Evolutionary conservation across 2,888 invertebrate species (phyloP).

Genomic region (Catotricha subobsoleta): DNA sequence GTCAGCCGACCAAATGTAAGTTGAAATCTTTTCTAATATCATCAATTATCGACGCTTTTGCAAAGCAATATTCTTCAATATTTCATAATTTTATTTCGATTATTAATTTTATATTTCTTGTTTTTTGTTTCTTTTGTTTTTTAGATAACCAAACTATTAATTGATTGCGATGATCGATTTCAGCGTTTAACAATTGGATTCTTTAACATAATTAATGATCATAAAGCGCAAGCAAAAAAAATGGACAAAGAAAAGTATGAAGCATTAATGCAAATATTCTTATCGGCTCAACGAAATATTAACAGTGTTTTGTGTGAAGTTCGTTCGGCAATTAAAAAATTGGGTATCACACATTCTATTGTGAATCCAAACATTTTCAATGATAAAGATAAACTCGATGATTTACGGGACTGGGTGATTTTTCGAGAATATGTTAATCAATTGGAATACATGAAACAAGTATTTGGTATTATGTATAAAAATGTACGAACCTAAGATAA

Average conservation of each 20-base stretch:
- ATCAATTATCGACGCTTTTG: not conserved
- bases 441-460: not conserved
- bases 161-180: slow-evolving; percentile 2
- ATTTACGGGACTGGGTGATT: not conserved
- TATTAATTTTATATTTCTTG: not conserved
- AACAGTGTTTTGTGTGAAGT: not conserved
- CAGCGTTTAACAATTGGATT: not conserved
- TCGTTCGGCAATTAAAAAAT: not conserved
- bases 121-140: not conserved
- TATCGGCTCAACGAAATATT: not conserved
- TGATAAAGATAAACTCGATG: not conserved
- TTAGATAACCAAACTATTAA: not conserved
- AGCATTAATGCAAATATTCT: not conserved
- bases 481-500: too few relatives aligned
- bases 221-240: not conserved
- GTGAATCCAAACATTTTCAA: not conserved
- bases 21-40: not conserved
- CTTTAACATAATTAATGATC: not conserved
- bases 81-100: not conserved
- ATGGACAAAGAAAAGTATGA: not conserved
- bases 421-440: slow-evolving; percentile 1
- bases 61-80: not conserved
- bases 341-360: not conserved
- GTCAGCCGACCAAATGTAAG: not conserved
- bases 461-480: not conserved